A percentile compares a stretch with the other conserved stretches of the same genome.
phyloP scores from a whole-genome alignment of 2,797 vertebrate species.

The Cottoperca gobio region DNA sequence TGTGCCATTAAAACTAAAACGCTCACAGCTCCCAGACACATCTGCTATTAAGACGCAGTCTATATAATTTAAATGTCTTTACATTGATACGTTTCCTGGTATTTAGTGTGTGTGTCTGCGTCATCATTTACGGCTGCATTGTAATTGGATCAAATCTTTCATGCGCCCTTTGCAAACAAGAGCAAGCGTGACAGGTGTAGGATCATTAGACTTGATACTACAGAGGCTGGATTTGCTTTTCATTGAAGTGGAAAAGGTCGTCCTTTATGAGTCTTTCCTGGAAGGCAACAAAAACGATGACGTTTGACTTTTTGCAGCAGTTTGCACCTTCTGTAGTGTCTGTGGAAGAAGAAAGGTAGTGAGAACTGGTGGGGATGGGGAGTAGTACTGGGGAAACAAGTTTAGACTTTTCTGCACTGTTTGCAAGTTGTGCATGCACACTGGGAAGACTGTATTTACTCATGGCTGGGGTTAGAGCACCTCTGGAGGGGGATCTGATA shows the following conservation, averaged over 20 bases:
- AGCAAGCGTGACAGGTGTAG: constrained; percentile 45
- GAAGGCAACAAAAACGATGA: constrained; percentile 69
- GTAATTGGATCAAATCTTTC: constrained; percentile 55
- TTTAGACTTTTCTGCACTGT: constrained; percentile 50
- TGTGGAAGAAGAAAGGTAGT: constrained; percentile 7
- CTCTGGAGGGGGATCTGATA: constrained; percentile 12
- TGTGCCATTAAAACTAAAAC: constrained; percentile 14
- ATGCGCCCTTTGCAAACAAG: constrained; percentile 34
- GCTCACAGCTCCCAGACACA: constrained; percentile 41
- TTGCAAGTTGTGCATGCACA: constrained; percentile 30
- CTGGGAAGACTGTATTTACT: neutral
- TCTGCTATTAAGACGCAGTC: constrained; percentile 57
- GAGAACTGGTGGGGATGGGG: constrained; percentile 15
- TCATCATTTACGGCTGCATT: constrained; percentile 47
- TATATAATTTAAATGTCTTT: constrained; percentile 63
- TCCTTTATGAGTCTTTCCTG: constrained; percentile 70
- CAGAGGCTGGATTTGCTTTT: constrained; percentile 65
- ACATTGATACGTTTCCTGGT: constrained; percentile 55
- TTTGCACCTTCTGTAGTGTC: constrained; percentile 48
- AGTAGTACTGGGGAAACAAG: constrained; percentile 11
- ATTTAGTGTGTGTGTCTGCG: constrained; percentile 55
- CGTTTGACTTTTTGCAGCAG: constrained; percentile 31
- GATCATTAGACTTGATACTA: constrained; percentile 66
- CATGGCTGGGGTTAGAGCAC: constrained; percentile 22
- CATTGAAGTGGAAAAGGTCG: constrained; percentile 75